Conservation (phyloP, 2,113 vertebrate species). For the Anseranas semipalmata region DNA sequence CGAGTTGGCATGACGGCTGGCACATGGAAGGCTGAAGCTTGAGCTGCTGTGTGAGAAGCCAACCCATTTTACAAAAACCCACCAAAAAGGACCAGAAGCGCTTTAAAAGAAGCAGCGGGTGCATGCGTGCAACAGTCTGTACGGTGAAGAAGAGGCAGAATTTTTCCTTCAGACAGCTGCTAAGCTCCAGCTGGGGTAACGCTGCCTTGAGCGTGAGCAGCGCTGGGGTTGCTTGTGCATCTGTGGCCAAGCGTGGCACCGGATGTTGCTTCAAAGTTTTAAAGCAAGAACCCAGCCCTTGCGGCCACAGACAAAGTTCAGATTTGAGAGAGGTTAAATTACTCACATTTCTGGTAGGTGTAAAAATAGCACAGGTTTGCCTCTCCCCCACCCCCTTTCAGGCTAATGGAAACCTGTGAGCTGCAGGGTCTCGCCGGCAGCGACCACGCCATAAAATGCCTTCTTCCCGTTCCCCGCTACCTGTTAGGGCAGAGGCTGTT, state of each 20-base stretch:
- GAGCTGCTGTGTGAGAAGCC: neutral
- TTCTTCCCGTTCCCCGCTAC: neutral
- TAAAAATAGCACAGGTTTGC: neutral
- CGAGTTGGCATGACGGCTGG: neutral
- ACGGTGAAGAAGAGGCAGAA: neutral
- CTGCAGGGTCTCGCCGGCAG: neutral
- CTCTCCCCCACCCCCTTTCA: neutral
- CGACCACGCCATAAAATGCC: rapidly evolving
- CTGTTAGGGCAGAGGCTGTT: neutral
- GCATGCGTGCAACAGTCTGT: neutral
- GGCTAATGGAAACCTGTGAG: neutral
- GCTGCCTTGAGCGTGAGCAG: neutral
- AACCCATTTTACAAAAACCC: neutral
- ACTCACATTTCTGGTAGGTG: neutral
- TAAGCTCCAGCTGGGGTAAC: neutral
- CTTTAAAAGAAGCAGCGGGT: neutral
- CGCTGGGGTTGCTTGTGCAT: rapidly evolving
- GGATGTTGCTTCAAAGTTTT: neutral
- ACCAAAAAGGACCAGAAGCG: neutral
- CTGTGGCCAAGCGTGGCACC: neutral
- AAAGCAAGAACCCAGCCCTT: conserved; percentile 1
- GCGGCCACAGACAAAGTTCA: neutral
- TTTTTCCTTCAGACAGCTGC: neutral
- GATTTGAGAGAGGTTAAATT: neutral
- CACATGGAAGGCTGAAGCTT: neutral